Percentiles rank a stretch among this genome's conserved stretches.
Conservation (phyloP, 2,797 vertebrate species). For the Botia almorhae region DNA sequence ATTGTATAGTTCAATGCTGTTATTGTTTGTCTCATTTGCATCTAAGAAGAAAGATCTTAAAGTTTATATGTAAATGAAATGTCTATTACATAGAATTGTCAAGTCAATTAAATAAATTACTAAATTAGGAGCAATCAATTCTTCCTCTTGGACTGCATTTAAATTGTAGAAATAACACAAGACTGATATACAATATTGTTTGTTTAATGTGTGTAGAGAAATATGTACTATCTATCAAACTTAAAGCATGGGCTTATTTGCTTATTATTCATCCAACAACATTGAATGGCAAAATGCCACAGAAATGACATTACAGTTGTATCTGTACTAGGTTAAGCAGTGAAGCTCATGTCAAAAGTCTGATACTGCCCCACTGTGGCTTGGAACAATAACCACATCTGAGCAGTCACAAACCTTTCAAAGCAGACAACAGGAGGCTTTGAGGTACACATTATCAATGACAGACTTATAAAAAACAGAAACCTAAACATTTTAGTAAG, state of each 20-base stretch:
- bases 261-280: not conserved
- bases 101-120: too few species aligned
- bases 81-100: too few species aligned
- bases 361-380: conserved; percentile 31
- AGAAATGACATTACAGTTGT: not conserved
- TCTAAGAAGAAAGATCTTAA: too few species aligned
- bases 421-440: conserved; percentile 10
- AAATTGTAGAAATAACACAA: not conserved
- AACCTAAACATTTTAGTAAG: conserved; percentile 34
- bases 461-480: not conserved
- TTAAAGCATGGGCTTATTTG: not conserved
- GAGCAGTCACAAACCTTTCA: not conserved
- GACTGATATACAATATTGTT: conserved; percentile 50
- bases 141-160: not conserved
- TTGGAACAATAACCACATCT: not conserved
- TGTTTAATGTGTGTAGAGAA: not conserved
- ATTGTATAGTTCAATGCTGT: too few species aligned
- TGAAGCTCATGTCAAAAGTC: not conserved
- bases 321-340: too few species aligned
- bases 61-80: too few species aligned
- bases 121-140: too few species aligned
- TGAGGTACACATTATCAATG: conserved; percentile 21
- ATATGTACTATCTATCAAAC: not conserved
- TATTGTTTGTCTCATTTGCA: too few species aligned
- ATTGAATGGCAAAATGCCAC: not conserved